Conservation (phyloP, 2,888 invertebrate genomes). For the Panorpa germanica region DNA sequence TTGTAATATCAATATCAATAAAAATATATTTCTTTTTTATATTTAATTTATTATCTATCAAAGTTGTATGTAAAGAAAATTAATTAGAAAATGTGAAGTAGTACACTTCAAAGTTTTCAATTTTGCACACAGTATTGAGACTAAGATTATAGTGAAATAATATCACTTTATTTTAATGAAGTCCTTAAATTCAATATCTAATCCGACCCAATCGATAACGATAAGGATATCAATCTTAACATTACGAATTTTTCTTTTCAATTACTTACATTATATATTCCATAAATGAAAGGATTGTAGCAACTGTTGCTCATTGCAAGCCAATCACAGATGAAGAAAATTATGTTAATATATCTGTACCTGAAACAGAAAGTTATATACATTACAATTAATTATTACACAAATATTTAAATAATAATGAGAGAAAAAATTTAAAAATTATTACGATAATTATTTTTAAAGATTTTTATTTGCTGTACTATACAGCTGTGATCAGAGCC, state of each 20-base stretch:
- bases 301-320: constrained; percentile 80
- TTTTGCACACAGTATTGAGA: no score
- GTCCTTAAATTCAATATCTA: no score
- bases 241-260: background rate
- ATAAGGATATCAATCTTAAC: background rate
- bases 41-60: no score
- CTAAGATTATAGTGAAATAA: no score
- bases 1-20: no score
- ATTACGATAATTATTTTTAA: background rate
- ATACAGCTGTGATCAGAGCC: no score
- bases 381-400: background rate
- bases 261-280: constrained; percentile 65
- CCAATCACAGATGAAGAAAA: constrained; percentile 78
- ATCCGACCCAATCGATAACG: background rate
- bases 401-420: background rate
- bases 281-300: constrained; percentile 80
- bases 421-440: background rate
- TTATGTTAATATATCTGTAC: constrained; percentile 63
- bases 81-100: no score
- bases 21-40: no score
- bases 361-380: constrained; percentile 21
- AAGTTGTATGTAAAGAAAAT: no score
- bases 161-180: no score
- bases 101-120: no score
- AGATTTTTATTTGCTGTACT: no score